Base-by-base conservation (phyloP, 1,140 invertebrate genomes). In the Trichonephila clavipes region DNA sequence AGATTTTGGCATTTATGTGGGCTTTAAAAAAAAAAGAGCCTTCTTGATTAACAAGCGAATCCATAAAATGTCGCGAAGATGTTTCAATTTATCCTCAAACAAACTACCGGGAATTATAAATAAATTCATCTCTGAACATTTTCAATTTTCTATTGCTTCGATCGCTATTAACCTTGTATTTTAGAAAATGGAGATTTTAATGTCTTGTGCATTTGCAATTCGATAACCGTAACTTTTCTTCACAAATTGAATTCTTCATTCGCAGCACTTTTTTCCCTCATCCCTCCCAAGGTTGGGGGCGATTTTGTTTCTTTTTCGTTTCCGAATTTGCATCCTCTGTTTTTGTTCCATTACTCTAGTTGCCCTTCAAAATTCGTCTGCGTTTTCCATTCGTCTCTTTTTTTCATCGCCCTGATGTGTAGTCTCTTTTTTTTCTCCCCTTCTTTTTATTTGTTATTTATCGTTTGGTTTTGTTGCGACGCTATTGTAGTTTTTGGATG, bases 141-240 rank as follows among this genome's bases (percentile, higher is more conserved):
- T 85, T 51, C 51, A 51, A 51, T 51, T 51, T 51, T 51, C n/a
- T 14, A 61, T 85, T 12, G 28, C 58, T 85, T 85, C 58, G 7
- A 69, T 28, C 4, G 21, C 83, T 34, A 85, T 58, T 85, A 59
- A 28, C 83, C 51, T 85, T 59, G 58, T 85, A 61, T 59, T 85
- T 85, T 24, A 85, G 44, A 59, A 85, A 85, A 85, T 85, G 83
- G 83, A 61, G 51, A 85, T 85, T 85, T 85, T 61, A 85, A 61
- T 61, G 83, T 16, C 24, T 51, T 64, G 34, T 40, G 51, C 61
- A 88, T 88, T 88, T 88, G 86, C 61, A 88, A 88, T 88, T 88
- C 86, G 59, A 62, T 64, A 88, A 34, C 16, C 12, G 19, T 40
- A 64, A 62, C 18, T 64, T 62, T 64, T 88, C 86, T 24, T 58